A percentile compares a stretch with the other conserved stretches of the same genome.
These are phyloP conservation scores for Lucilia cuprina DNA, from an alignment of 1,140 invertebrate genomes.

Conservation along the genomic window DNA sequence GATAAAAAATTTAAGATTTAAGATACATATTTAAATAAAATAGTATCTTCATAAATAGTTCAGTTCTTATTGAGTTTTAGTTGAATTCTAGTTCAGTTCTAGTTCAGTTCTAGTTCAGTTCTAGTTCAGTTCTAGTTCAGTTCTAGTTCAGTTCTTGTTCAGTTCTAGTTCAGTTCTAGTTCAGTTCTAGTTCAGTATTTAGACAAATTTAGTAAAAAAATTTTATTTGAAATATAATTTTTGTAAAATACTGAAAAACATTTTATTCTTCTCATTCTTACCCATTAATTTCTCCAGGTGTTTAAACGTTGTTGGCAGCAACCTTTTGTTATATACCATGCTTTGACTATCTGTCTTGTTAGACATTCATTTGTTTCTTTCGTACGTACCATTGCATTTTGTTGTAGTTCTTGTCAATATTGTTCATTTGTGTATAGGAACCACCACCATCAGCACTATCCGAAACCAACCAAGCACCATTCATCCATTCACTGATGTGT, in stretches of 20 bases:
- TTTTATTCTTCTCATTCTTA: not conserved
- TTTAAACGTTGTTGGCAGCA: too few species aligned
- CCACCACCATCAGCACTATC: not conserved
- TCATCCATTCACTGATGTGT: not conserved
- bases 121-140: too few species aligned
- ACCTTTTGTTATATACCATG: not conserved
- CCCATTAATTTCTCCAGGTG: not conserved
- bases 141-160: too few species aligned
- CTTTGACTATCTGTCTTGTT: constrained; percentile 9
- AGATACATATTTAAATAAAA: too few species aligned
- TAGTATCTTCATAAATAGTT: too few species aligned
- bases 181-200: too few species aligned
- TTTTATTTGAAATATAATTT: too few species aligned
- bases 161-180: not conserved
- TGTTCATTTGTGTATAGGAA: constrained; percentile 1
- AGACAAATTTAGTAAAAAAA: too few species aligned
- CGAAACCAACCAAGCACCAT: not conserved
- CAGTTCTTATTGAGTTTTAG: too few species aligned
- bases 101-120: not conserved
- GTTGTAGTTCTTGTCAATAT: not conserved
- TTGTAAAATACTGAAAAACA: not conserved
- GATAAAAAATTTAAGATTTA: not conserved
- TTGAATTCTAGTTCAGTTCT: not conserved
- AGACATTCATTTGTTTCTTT: not conserved
- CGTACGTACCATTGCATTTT: not conserved